Base-by-base conservation (phyloP, 1,140 invertebrate species). In the Sycobia sp. region DNA sequence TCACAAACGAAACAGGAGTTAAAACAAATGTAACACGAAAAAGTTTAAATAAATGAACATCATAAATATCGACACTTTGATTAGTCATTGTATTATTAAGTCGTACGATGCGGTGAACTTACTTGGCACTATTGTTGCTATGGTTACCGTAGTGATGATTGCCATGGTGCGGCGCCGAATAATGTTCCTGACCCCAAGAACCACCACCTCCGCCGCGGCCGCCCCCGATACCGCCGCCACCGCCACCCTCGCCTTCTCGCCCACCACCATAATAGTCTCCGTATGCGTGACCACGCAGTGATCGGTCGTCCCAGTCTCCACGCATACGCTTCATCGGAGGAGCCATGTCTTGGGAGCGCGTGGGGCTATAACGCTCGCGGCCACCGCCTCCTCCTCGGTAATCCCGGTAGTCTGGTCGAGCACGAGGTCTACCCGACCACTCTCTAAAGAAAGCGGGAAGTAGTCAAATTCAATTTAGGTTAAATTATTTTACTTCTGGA, bases 281-380 rank as follows among this genome's bases (percentile, higher is more conserved):
- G 27, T 77, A 76, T 39, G 83, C 83, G 16, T 82, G 75, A 7
- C 53, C 62, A 32, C 54, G 34, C 8, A 18, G 38, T 0, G 82
- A 81, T 64, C 83, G 80, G 32, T 82, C 87, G 56, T 84, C 82
- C 90, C 90, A 93, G 39, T 94, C 91, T 9, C 86, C 82, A 25
- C 92, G 82, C 77, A 94, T 89, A 62, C 92, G 81, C 73, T 95
- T 95, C 68, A 89, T 85, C 1, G 91, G 89, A 4, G 91, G 92
- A 36, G 81, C 84, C 71, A 87, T 82, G 63, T 93, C 90, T 71
- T 93, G 89, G 3, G 89, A 86, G 38, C 89, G 78, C 0, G 87
- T 86, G 0, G 92, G 91, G 58, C 91, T 93, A 69, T 93, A 93
- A 4, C 92, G 76, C 49, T 85, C 80, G 20, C 84, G 66, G 63